These are phyloP conservation scores for Megaceryle maxima DNA, from an alignment of 2,113 vertebrate species.

Conservation along the genomic window DNA sequence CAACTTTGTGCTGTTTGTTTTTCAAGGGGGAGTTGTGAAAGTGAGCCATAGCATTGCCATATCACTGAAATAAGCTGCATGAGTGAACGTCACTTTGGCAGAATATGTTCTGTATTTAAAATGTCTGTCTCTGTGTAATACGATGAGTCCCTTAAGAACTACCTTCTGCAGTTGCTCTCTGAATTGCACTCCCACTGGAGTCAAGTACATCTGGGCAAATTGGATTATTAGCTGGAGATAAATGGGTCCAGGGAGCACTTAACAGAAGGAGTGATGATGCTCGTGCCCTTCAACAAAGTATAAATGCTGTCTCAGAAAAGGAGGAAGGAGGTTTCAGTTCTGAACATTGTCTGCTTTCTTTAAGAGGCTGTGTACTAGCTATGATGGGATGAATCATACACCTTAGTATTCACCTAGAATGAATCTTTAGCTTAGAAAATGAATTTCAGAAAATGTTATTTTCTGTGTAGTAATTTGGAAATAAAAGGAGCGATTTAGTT, in stretches of 20 bases:
- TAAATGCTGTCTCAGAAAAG: background rate
- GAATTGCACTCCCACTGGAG: slow-evolving; percentile 22
- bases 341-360: background rate
- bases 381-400: background rate
- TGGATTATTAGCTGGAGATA: slow-evolving; percentile 43
- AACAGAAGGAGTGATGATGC: background rate
- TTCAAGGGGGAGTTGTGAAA: background rate
- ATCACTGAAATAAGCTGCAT: background rate
- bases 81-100: background rate
- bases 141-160: slow-evolving; percentile 32
- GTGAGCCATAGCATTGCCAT: background rate
- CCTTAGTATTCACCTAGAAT: background rate
- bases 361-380: background rate
- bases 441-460: background rate
- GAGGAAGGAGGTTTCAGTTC: background rate
- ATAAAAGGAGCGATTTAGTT: background rate
- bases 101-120: background rate
- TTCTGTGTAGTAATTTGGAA: background rate
- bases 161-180: background rate
- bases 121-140: background rate
- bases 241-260: slow-evolving; percentile 41
- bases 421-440: background rate
- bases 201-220: slow-evolving; percentile 21
- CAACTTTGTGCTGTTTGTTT: background rate
- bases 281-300: background rate